Percentiles rank a stretch among this genome's conserved stretches.
These are phyloP conservation scores for Acrossocheilus fasciatus DNA, from an alignment of 2,797 vertebrate species.

Conservation along the genomic window DNA sequence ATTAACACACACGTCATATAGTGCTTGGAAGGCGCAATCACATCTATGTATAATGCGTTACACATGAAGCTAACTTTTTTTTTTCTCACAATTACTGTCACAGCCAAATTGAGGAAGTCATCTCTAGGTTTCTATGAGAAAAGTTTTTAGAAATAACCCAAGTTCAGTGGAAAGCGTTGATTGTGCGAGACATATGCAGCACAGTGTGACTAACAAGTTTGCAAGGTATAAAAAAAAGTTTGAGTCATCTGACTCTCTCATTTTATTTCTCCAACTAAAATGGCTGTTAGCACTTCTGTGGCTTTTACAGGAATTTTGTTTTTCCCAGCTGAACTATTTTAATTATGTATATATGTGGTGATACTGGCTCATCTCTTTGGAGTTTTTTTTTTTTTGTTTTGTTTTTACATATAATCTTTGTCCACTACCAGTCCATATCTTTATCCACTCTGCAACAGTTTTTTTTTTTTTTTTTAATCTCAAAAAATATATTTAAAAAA, in stretches of 20 bases:
- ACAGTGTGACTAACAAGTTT: conserved; percentile 51
- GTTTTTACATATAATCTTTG: neutral
- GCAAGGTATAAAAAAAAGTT: conserved; percentile 7
- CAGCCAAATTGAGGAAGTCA: conserved; percentile 4
- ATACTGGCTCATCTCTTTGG: neutral
- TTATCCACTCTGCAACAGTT: neutral
- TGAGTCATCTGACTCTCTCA: conserved; percentile 8
- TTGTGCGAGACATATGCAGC: conserved; percentile 33
- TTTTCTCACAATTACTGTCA: neutral
- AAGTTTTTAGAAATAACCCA: conserved; percentile 32
- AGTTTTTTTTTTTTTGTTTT: neutral
- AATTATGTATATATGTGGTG: neutral
- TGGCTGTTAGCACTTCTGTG: neutral
- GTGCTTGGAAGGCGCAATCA: neutral
- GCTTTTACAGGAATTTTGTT: neutral
- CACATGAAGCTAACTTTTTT: neutral
- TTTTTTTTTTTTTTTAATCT: neutral
- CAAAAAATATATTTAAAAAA: neutral
- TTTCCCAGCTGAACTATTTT: neutral
- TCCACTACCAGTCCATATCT: neutral
- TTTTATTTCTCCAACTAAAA: neutral
- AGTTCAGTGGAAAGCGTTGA: conserved; percentile 35
- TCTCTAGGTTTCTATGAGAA: conserved; percentile 23
- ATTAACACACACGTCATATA: conserved; percentile 13
- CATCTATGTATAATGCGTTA: neutral